Percentiles rank a stretch among this genome's conserved stretches.
Conservation (phyloP, 2,797 vertebrate species). For the Bufotes viridis region DNA sequence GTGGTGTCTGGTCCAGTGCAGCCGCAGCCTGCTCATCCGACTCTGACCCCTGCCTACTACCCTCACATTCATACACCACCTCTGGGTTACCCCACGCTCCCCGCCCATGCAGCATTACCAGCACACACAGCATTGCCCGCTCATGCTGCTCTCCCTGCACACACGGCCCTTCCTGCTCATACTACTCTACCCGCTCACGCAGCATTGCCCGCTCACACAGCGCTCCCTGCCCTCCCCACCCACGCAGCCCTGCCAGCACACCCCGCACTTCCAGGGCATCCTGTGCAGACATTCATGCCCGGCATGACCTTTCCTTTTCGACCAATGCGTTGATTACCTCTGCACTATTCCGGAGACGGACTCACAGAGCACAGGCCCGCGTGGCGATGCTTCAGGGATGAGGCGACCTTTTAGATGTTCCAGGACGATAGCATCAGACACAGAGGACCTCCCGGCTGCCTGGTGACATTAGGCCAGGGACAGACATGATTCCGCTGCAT, state of each 20-base stretch:
- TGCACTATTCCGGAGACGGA: background rate
- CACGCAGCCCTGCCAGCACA: constrained; percentile 71
- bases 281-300: constrained; percentile 84
- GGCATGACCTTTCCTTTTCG: constrained; percentile 89
- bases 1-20: constrained; percentile 94
- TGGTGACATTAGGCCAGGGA: background rate
- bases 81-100: constrained; percentile 80
- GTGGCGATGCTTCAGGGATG: background rate
- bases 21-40: constrained; percentile 70
- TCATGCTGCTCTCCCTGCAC: constrained; percentile 51
- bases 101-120: constrained; percentile 69
- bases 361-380: background rate
- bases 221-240: constrained; percentile 54
- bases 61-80: constrained; percentile 93
- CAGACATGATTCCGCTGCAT: too few species aligned
- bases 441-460: background rate
- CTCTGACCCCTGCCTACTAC: constrained; percentile 84
- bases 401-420: background rate
- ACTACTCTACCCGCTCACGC: constrained; percentile 56
- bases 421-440: background rate
- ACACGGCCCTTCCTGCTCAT: constrained; percentile 33
- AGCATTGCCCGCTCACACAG: constrained; percentile 72
- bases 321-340: constrained; percentile 81
- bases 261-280: constrained; percentile 66
- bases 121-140: constrained; percentile 25